Evolutionary conservation across 2,888 invertebrate genomes (phyloP).

Genomic region (Drosophila robusta): DNA sequence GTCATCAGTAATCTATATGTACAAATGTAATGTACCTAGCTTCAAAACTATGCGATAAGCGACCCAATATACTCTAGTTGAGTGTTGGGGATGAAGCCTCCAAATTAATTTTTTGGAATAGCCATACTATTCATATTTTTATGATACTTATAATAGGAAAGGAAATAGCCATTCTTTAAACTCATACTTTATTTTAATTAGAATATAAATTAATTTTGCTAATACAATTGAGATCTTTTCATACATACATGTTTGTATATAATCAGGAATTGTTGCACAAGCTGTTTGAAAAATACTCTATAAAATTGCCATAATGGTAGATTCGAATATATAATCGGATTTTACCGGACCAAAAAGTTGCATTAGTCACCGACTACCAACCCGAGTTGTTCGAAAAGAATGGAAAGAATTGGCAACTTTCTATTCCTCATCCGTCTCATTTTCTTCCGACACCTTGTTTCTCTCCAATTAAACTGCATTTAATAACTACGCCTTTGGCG

Average conservation of each 20-base stretch:
- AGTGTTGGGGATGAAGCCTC: too few species aligned
- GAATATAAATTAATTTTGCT: background rate
- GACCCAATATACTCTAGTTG: too few species aligned
- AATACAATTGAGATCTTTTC: background rate
- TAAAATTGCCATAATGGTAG: background rate
- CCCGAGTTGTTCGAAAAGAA: background rate
- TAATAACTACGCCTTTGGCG: background rate
- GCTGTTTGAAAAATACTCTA: background rate
- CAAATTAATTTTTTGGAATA: too few species aligned
- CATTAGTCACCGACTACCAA: background rate
- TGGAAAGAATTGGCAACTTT: background rate
- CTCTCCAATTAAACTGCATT: background rate
- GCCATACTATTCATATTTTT: too few species aligned
- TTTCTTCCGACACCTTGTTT: background rate
- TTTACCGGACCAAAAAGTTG: background rate
- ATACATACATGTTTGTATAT: background rate
- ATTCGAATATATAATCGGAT: background rate
- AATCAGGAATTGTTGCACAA: background rate
- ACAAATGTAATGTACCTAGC: too few species aligned
- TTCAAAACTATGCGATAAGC: too few species aligned
- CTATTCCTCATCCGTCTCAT: background rate
- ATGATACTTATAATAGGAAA: too few species aligned
- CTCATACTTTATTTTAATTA: too few species aligned
- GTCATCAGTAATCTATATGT: too few species aligned
- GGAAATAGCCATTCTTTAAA: too few species aligned